phyloP scores from a whole-genome alignment of 2,113 vertebrate genomes.

The Labeo catla region DNA sequence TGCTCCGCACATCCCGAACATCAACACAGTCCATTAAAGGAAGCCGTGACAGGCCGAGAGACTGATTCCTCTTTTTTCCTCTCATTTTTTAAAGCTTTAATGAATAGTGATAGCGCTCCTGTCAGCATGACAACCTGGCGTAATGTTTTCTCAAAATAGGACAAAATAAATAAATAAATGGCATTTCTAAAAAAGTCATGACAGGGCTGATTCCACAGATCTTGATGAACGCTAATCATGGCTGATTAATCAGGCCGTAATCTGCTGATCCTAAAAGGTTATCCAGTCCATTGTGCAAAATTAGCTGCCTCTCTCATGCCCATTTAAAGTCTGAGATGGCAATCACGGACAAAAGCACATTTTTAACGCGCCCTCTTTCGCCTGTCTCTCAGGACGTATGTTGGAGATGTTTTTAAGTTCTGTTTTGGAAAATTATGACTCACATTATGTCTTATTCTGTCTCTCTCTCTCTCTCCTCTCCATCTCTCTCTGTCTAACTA shows the following conservation, averaged over 20 bases:
- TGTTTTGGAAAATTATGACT: slow-evolving; percentile 48
- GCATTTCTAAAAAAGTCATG: slow-evolving; percentile 53
- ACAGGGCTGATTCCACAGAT: slow-evolving; percentile 68
- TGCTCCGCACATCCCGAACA: slow-evolving; percentile 59
- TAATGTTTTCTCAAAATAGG: slow-evolving; percentile 74
- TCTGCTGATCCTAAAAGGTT: slow-evolving; percentile 88
- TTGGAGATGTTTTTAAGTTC: slow-evolving; percentile 1
- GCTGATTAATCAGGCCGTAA: slow-evolving; percentile 88
- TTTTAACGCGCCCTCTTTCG: slow-evolving; percentile 59
- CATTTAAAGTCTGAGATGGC: slow-evolving; percentile 74
- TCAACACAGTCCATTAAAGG: slow-evolving; percentile 25
- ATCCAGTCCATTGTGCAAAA: slow-evolving; percentile 85
- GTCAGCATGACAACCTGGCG: slow-evolving; percentile 83
- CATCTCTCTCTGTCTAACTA: slow-evolving; percentile 39
- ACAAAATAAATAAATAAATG: slow-evolving; percentile 63
- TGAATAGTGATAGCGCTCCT: slow-evolving; percentile 77
- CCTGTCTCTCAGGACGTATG: slow-evolving; percentile 40
- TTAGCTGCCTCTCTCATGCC: slow-evolving; percentile 78
- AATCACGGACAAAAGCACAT: slow-evolving; percentile 54
- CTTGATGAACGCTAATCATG: slow-evolving; percentile 83
- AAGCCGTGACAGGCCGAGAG: slow-evolving; percentile 53
- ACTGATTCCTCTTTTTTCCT: slow-evolving; percentile 78
- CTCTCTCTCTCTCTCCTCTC: slow-evolving; percentile 8
- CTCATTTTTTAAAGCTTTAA: slow-evolving; percentile 84
- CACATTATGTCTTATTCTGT: slow-evolving; percentile 29